phyloP scores from a whole-genome alignment of 1,140 invertebrate species.

The Trichomalopsis sarcophagae region DNA sequence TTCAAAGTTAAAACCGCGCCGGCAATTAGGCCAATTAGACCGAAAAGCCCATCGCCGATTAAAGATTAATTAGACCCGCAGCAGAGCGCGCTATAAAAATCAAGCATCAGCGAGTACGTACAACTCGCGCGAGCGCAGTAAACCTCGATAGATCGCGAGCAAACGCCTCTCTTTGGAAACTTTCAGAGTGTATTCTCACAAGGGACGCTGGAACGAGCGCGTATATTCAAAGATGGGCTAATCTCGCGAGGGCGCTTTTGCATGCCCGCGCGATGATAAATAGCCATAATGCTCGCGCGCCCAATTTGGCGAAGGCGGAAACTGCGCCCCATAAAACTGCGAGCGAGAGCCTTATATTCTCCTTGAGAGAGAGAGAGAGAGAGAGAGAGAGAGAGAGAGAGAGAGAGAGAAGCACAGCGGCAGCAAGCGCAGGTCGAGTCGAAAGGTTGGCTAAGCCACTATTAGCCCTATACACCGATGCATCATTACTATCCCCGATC shows the following conservation, averaged over 20 bases:
- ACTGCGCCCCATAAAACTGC: slow-evolving; percentile 34
- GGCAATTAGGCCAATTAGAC: slow-evolving; percentile 33
- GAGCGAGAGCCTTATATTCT: neutral
- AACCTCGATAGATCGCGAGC: neutral
- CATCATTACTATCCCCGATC: slow-evolving; percentile 45
- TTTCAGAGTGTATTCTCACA: neutral
- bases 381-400: slow-evolving; percentile 15
- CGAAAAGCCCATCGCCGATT: slow-evolving; percentile 12
- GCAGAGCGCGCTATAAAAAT: neutral
- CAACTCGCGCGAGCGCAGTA: neutral
- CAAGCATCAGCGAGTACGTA: neutral
- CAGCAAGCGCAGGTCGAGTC: slow-evolving; percentile 19
- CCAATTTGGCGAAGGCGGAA: slow-evolving; percentile 44
- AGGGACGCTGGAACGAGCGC: neutral
- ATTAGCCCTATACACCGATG: slow-evolving; percentile 5
- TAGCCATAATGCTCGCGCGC: slow-evolving; percentile 15
- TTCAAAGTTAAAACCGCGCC: slow-evolving; percentile 24
- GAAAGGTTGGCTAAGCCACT: slow-evolving; percentile 22
- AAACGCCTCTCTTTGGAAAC: neutral
- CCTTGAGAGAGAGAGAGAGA: neutral
- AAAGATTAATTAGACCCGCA: slow-evolving; percentile 25
- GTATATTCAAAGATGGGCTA: neutral
- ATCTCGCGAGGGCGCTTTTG: neutral
- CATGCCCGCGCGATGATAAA: slow-evolving; percentile 34
- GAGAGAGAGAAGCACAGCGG: slow-evolving; percentile 3